Evolutionary conservation across 2,113 vertebrate genomes (phyloP), one percentile per base, ranked within the genome.

Genomic region (Irena cyanogastra): DNA sequence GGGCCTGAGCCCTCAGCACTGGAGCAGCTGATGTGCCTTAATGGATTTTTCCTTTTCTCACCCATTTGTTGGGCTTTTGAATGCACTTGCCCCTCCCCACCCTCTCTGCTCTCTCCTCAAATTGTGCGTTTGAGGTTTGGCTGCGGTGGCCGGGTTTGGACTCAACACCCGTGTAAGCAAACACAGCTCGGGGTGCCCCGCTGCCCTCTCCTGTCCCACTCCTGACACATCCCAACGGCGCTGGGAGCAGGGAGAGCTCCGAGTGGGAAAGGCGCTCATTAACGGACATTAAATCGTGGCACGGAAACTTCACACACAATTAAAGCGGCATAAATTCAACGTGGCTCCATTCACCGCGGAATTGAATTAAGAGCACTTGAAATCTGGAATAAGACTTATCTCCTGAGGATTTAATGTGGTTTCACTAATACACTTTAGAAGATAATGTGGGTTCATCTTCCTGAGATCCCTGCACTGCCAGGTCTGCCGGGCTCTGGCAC

Each of bases 151-250:
- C 42, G 11, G 31, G 21, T 59, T 30, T 16, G 79, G 30, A 17
- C 4, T 8, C 6, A 7, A 42, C 6, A 4, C 3, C 21, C 0
- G 3, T 7, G 5, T 3, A 4, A 9, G 53, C 16, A 61, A 17
- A 7, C 3, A 1, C 22, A 33, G 27, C 24, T 20, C 3, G 3
- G 50, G 60, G 41, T 26, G 71, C 27, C 60, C 23, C 3, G 1
- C 16, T 45, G 14, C 26, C 41, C 37, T 7, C 49, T 21, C 47
- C 31, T 2, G 5, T 14, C 69, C 61, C 11, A 9, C 27, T 41
- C 30, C 74, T 1, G 8, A 5, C 60, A 28, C 78, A 7, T 41
- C 53, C n/a, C 61, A 2, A 7, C 30, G 54, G 45, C 28, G 1
- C 11, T 0, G n/a, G 10, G n/a, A 66, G 52, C 17, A 8, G 21